A percentile compares a stretch with the other conserved stretches of the same genome.
phyloP scores from a whole-genome alignment of 35 echinoderm and acorn worm genomes.

The Lytechinus variegatus region DNA sequence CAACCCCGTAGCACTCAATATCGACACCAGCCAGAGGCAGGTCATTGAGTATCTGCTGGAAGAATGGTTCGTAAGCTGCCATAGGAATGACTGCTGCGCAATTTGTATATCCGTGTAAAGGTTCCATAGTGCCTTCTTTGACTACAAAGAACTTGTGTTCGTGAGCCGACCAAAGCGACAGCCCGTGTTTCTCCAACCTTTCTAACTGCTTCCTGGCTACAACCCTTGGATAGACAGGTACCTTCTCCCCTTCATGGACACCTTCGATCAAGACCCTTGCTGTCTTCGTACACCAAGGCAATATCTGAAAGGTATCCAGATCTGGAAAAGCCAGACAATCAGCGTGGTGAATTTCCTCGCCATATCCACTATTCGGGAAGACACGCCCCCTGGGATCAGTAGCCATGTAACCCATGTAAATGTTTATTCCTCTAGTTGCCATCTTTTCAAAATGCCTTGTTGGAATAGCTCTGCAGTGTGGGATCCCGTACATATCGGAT shows the following conservation, averaged over 20 bases:
- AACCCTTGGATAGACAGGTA: constrained; percentile 11
- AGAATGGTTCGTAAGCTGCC: constrained; percentile 35
- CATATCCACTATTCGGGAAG: not conserved
- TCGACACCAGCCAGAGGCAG: constrained; percentile 59
- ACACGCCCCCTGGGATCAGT: not conserved
- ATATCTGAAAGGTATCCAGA: too few species aligned
- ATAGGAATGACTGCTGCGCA: not conserved
- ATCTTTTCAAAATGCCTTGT: not conserved
- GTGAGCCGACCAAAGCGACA: not conserved
- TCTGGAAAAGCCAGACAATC: too few species aligned
- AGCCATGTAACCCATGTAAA: constrained; percentile 6
- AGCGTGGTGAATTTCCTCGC: too few species aligned
- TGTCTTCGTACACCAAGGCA: constrained; percentile 23
- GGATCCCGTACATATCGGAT: too few species aligned
- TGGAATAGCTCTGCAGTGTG: too few species aligned
- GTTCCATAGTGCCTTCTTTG: constrained; percentile 49
- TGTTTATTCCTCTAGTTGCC: not conserved
- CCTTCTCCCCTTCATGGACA: not conserved
- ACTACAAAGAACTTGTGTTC: constrained; percentile 73
- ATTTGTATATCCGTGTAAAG: constrained; percentile 39
- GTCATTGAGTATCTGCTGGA: not conserved
- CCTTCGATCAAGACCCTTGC: constrained; percentile 55
- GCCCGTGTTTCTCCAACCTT: constrained; percentile 22
- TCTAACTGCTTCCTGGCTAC: constrained; percentile 55
- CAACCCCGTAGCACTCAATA: constrained; percentile 59